Base-by-base conservation (phyloP, 2,113 vertebrate genomes). In the Struthio camelus region DNA sequence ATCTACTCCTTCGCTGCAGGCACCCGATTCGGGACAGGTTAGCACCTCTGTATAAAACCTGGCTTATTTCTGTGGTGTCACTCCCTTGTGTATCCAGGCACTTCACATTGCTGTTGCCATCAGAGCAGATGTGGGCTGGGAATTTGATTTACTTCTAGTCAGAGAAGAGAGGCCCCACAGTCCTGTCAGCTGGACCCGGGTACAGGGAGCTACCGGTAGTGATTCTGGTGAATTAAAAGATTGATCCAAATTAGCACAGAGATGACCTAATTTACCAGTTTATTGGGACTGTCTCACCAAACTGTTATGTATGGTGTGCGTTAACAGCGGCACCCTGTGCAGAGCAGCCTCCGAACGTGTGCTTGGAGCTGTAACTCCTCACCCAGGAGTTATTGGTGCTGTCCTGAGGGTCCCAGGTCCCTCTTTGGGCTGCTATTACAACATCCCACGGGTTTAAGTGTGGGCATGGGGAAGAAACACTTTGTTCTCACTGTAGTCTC, bases 381-480 rank as follows among this genome's bases (percentile, higher is more conserved):
- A 28, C n/a, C 32, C 20, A 13, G 22, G 59, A 83, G n/a, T 11
- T 40, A 10, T 65, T 48, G 42, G 24, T 90, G 58, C 71, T 66
- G 50, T 65, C 56, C 56, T 34, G 30, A 34, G 30, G 17, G 16
- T 58, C 56, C 54, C 56, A 34, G 56, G 30, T 34, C 56, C 32
- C 34, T 32, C 56, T 32, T 34, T 34, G 19, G 30, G 32, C 32
- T 59, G 32, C 24, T 67, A 32, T 78, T 71, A 6, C n/a, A 24
- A 22, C 1, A 0, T 54, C 38, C 65, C 0, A 0, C 40, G 67
- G 17, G 40, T 73, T 32, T 17, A 25, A 73, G 51, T 6, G 19
- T 19, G 5, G 11, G 50, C 44, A 19, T 30, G 38, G 65, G 81
- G 59, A 54, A 53, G 44, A 71, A 48, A 19, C 13, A n/a, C 56